Base-by-base conservation (phyloP, 2,888 invertebrate genomes). In the Polyommatus icarus region DNA sequence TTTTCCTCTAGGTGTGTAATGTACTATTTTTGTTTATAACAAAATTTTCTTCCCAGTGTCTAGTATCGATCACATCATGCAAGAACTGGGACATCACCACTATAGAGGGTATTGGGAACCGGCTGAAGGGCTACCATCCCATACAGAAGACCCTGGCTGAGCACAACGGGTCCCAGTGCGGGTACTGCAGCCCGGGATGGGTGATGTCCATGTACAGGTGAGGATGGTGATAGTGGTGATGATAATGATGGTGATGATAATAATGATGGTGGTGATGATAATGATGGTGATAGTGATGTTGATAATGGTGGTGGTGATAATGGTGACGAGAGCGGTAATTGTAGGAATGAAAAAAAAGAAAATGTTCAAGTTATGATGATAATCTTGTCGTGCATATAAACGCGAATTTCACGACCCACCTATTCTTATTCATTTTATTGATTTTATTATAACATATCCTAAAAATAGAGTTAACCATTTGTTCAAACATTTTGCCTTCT, bases 41-140 rank as follows among this genome's bases (percentile, higher is more conserved):
- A 40, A 40, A 10, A 8, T 40, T 46, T 46, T 59, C 59, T 20
- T 10, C 24, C 6, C 15, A 95, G 95, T 95, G 95, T 81, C 84
- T 95, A 78, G 92, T 95, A 0, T 90, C 94, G 0, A 87, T 95
- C 15, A 89, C 93, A 5, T 93, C 94, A 0, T 95, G 95, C 78
- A 88, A 93, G 54, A 92, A 96, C 40, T 96, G 96, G 96, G 94
- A 95, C 76, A 95, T 97, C 54, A 95, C 95, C 32, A 97, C 97
- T 0, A 89, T 96, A n/a, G 97, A 97, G 85, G 96, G 96, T 0
- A 87, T 97, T n/a, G 97, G 97, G 3, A 95, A 95, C 84, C 91
- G 92, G 77, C 89, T 89, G 78, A 89, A 88, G 3, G 96, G 96
- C 0, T 96, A 96, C 84, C 95, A 97, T 83, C 89, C 92, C 0